Evolutionary conservation across 2,888 invertebrate species (phyloP), one percentile per base, ranked within the genome.

Genomic region (Andrena hattorfiana): DNA sequence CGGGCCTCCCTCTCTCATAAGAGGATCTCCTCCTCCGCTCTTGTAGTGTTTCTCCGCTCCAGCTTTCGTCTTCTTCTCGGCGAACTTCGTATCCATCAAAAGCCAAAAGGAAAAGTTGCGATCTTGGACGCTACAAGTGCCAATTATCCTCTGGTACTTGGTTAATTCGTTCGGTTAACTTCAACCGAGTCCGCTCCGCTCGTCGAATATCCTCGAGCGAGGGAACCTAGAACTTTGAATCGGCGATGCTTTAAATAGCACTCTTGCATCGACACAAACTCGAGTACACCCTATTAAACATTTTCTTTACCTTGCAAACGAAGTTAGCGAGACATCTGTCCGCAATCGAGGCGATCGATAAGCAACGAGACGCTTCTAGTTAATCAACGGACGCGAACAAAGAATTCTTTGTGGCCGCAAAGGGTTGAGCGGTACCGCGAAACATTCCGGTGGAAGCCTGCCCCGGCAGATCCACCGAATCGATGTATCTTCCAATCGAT

Each of bases 401-500:
- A 42, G 70, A 13, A 28, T 70, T 70, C 60, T 60, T 48, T 60
- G 59, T 59, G 60, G 60, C 30, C 48, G 42, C 48, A 42, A 60
- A 62, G 70, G 30, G 60, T 60, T 71, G 70, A 48, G 30, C 48
- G 23, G 28, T 28, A 71, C 49, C 60, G 42, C 48, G 60, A 60
- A 71, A 60, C 49, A 71, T 30, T 20, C 60, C 20, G 59, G 2
- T 28, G n/a, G 6, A 42, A 28, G 28, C 2, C 13, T 1, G 16
- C 42, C 0, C 32, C n/a, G 32, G 49, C 23, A 0, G 56, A 56
- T 10, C 56, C 54, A 20, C 54, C 8, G 60, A 49, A 71, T 71
- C 48, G 49, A 49, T 60, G 30, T 10, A 48, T 49, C 49, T 60
- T 49, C 30, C 49, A 28, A 74, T 66, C 66, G 66, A 66, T 74